Conservation (phyloP, 2,888 invertebrate species). For the Macropis europaea region DNA sequence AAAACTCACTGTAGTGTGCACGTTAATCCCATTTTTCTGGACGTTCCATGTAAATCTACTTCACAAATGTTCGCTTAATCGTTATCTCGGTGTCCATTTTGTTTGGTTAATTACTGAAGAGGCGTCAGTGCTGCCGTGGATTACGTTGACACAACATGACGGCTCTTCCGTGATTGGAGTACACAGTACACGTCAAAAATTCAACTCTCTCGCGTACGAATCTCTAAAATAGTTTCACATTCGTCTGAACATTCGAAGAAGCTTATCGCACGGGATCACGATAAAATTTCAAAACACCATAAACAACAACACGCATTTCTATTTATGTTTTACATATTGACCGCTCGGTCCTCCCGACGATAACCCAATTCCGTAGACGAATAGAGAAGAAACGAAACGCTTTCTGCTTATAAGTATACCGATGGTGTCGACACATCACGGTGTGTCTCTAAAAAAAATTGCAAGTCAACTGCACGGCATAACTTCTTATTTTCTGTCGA, state of each 20-base stretch:
- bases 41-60: conserved; percentile 72
- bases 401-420: conserved; percentile 25
- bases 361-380: conserved; percentile 55
- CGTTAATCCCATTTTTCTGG: conserved; percentile 67
- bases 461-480: background rate
- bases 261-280: background rate
- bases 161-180: conserved; percentile 49
- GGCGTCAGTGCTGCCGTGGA: conserved; percentile 79
- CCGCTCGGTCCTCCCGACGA: conserved; percentile 46
- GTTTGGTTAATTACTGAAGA: conserved; percentile 79
- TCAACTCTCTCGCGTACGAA: conserved; percentile 9
- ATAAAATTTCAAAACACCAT: conserved; percentile 25
- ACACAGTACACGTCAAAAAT: conserved; percentile 38
- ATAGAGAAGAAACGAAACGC: conserved; percentile 42
- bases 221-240: background rate
- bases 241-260: conserved; percentile 10
- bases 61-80: conserved; percentile 75
- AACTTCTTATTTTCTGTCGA: background rate
- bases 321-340: conserved; percentile 56
- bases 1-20: conserved; percentile 69
- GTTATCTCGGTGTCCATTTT: conserved; percentile 80
- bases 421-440: conserved; percentile 47
- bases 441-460: background rate
- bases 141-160: conserved; percentile 75
- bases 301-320: conserved; percentile 24